phyloP scores from a whole-genome alignment of 2,113 vertebrate species.

The Protobothrops mucrosquamatus region DNA sequence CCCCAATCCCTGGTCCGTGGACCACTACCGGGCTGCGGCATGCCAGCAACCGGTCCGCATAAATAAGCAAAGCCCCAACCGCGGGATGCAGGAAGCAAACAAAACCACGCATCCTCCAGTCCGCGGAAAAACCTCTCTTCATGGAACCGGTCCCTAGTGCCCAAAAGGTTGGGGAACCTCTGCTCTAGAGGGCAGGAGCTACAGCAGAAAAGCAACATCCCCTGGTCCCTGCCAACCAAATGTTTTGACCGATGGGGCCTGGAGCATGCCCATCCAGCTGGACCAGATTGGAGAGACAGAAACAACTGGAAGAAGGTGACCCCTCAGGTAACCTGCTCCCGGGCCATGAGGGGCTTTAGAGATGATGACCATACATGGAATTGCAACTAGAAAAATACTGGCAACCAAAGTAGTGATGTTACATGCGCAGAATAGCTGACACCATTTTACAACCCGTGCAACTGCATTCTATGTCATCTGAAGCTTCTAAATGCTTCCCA shows the following conservation, averaged over 20 bases:
- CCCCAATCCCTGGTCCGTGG: no score
- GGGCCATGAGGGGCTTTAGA: no score
- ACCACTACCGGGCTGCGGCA: no score
- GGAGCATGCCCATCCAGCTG: background rate
- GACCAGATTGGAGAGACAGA: background rate
- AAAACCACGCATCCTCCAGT: no score
- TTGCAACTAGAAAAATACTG: background rate
- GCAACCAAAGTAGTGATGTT: background rate
- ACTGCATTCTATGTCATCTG: background rate
- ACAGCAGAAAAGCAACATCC: background rate
- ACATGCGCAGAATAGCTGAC: background rate
- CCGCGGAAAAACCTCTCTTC: no score
- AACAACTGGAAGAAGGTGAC: background rate
- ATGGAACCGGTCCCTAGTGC: no score
- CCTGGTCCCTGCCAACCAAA: background rate
- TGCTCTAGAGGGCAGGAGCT: background rate
- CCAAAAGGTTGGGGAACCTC: no score
- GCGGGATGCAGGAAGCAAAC: no score
- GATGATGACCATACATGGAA: background rate
- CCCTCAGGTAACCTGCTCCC: background rate
- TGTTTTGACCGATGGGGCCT: background rate
- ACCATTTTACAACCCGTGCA: background rate
- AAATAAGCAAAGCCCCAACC: no score
- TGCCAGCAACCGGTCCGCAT: no score
- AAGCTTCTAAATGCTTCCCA: background rate